Evolutionary conservation across 2,797 vertebrate genomes (phyloP).

Genomic region (Todus mexicanus): DNA sequence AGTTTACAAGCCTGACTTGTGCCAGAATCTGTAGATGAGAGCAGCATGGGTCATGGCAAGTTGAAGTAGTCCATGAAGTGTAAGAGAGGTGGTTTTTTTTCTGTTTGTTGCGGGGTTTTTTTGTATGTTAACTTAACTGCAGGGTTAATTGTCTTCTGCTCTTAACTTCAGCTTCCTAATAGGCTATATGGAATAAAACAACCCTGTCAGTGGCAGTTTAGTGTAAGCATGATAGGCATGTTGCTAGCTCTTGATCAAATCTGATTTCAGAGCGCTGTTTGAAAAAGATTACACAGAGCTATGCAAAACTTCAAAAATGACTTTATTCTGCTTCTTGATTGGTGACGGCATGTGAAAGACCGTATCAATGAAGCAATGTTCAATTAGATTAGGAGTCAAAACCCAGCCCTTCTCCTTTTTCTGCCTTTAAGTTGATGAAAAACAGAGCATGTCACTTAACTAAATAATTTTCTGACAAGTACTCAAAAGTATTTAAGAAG

Average conservation of each 20-base stretch:
- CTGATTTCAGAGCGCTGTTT: neutral
- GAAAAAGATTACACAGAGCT: neutral
- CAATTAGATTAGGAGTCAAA: neutral
- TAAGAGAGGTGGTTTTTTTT: neutral
- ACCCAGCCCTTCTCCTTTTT: neutral
- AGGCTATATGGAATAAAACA: neutral
- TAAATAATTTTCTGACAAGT: neutral
- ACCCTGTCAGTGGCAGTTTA: neutral
- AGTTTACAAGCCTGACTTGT: neutral
- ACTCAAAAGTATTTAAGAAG: neutral
- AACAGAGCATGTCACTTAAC: neutral
- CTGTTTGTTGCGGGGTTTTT: neutral
- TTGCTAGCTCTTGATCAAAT: neutral
- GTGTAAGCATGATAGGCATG: fast-evolving
- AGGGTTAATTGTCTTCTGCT: neutral
- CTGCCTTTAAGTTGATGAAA: neutral
- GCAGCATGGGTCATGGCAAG: neutral
- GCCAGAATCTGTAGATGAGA: neutral
- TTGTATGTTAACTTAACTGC: neutral
- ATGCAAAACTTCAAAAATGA: neutral
- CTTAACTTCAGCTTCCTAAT: neutral
- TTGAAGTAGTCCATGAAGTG: neutral
- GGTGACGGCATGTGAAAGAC: neutral
- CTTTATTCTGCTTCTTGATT: neutral
- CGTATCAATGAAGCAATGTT: neutral